Conservation (phyloP, 2,113 vertebrate species). For the Atractosteus spatula region DNA sequence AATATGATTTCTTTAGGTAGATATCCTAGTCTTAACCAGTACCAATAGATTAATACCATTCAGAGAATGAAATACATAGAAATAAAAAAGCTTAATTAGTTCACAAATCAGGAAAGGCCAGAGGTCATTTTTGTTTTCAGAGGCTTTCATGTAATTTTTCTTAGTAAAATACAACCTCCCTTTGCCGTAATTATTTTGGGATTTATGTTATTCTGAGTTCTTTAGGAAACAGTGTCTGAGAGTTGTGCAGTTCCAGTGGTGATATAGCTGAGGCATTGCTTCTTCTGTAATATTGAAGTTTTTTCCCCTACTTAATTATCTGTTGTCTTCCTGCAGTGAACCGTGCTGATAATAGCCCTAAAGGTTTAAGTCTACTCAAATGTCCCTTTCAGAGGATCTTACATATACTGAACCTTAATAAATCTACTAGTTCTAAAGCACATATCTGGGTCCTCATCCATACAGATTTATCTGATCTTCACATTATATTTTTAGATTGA, state of each 20-base stretch:
- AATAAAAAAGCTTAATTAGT: too few species aligned
- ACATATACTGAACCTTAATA: not conserved
- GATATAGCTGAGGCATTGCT: not conserved
- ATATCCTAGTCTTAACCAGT: too few species aligned
- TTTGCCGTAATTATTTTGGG: not conserved
- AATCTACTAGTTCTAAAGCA: not conserved
- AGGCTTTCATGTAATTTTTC: not conserved
- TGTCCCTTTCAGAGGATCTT: not conserved
- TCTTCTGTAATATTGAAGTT: not conserved
- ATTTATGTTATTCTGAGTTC: constrained; percentile 7
- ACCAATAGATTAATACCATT: too few species aligned
- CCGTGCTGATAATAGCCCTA: not conserved
- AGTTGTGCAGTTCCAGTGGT: not conserved
- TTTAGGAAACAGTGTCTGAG: constrained; percentile 11
- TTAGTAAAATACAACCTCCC: not conserved
- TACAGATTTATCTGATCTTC: too few species aligned
- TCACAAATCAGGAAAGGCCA: too few species aligned
- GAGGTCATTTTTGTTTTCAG: too few species aligned
- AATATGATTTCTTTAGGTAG: too few species aligned
- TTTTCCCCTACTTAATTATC: not conserved
- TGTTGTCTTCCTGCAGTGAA: not conserved
- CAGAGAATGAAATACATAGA: too few species aligned
- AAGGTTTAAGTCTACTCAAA: not conserved
- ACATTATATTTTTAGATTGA: too few species aligned
- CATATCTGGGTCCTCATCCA: too few species aligned